Percentiles rank a stretch among this genome's conserved stretches.
These are phyloP conservation scores for Cassiopea andromeda DNA, from an alignment of 30 jellyfish, hydroid and myxozoan species.

Conservation along the genomic window DNA sequence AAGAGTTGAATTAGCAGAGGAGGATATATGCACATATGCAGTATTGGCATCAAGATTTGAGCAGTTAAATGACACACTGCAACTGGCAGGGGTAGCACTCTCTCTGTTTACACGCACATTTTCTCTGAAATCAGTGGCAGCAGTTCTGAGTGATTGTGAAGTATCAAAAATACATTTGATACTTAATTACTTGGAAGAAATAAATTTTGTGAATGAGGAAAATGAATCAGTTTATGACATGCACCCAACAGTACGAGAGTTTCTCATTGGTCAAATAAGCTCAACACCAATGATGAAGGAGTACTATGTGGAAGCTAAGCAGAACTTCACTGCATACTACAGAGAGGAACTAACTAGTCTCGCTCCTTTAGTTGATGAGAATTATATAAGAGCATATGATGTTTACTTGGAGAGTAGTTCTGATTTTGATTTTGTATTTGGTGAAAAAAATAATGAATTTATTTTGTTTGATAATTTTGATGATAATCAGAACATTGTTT, in stretches of 20 bases:
- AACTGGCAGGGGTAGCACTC: slow-evolving; percentile 50
- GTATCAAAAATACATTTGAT: background rate
- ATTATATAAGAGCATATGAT: slow-evolving; percentile 18
- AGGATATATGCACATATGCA: slow-evolving; percentile 37
- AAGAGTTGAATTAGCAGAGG: slow-evolving; percentile 21
- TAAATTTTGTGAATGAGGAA: slow-evolving; percentile 18
- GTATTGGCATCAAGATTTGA: slow-evolving; percentile 42
- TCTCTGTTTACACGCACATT: slow-evolving; percentile 46
- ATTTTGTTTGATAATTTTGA: slow-evolving; percentile 25
- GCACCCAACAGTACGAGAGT: slow-evolving; percentile 67
- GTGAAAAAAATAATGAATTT: slow-evolving; percentile 20
- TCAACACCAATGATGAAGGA: background rate
- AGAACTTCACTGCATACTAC: slow-evolving; percentile 14
- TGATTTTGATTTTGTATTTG: slow-evolving; percentile 36
- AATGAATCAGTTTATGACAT: slow-evolving; percentile 23
- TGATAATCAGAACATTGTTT: slow-evolving; percentile 28
- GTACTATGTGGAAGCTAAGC: slow-evolving; percentile 20
- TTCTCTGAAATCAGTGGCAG: slow-evolving; percentile 18
- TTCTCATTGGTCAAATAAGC: slow-evolving; percentile 16
- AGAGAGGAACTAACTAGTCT: no score
- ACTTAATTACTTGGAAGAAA: slow-evolving; percentile 15
- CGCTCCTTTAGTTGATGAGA: no score
- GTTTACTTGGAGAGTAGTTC: slow-evolving; percentile 21
- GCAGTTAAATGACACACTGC: slow-evolving; percentile 45
- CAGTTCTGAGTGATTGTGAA: slow-evolving; percentile 12